Evolutionary conservation across 2,797 vertebrate species (phyloP), one percentile per base, ranked within the genome.

Genomic region (Periophthalmus magnuspinnatus): DNA sequence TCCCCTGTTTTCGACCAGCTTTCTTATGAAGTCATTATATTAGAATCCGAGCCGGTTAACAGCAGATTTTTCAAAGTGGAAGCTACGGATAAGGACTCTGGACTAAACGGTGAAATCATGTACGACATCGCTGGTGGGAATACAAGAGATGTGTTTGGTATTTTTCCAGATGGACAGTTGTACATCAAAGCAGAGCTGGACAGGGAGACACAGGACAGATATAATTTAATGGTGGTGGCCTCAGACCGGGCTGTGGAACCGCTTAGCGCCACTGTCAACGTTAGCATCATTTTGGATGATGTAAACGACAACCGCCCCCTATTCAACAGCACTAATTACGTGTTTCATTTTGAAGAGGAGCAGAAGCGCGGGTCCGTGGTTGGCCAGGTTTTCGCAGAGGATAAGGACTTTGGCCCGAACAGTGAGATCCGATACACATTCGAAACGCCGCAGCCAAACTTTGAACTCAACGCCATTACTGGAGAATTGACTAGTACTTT

Each of bases 311-410:
- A 99, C 68, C 95, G 97, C 0, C 98, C 97, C 1, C 92, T 99
- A 58, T 99, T 99, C 81, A 97, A 98, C 89, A 99, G 97, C 84
- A 99, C 97, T 17, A 98, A 95, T 86, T 99, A 99, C 2, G 95
- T 97, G 6, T 99, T 99, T 89, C 95, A 94, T 72, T 97, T 98
- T 77, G 94, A 96, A 81, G 98, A 99, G 69, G 98, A 98, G 68
- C 95, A 97, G 89, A 88, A 70, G 38, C 91, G 95, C 16, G 97
- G 97, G 0, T 95, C 96, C 0, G 86, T 86, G 6, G 95, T 97
- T 5, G 98, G 97, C 58, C 93, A 88, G 78, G 93, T 99, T 70
- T 96, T 91, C 68, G 96, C 97, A 0, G 92, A 94, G 72, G 98
- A 99, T 85, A 98, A 95, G 83, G 98, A 99, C 86, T 95, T 94